Evolutionary conservation across 2,888 invertebrate species (phyloP).

Genomic region (Drosophila algonquin): DNA sequence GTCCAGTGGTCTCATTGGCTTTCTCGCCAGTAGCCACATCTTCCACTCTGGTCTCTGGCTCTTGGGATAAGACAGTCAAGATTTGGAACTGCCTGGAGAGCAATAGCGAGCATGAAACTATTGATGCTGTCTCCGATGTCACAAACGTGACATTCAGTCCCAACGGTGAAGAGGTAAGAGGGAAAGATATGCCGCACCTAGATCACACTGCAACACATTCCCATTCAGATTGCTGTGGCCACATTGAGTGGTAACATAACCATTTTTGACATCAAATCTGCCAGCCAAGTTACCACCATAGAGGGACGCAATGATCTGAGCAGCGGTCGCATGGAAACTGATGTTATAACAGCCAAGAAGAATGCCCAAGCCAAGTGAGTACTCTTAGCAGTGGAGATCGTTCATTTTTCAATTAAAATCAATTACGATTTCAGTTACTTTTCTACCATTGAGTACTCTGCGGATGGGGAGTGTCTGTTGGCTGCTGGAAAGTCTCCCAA

Average conservation of each 20-base stretch:
- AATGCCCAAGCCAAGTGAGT: constrained; percentile 93
- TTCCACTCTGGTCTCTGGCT: constrained; percentile 92
- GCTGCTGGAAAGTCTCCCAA: constrained; percentile 97
- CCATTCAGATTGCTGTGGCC: constrained; percentile 91
- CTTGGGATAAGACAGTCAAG: constrained; percentile 97
- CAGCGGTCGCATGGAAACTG: constrained; percentile 91
- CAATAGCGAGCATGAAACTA: constrained; percentile 91
- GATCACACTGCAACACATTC: background rate
- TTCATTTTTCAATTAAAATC: background rate
- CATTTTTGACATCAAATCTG: constrained; percentile 90
- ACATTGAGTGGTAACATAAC: constrained; percentile 94
- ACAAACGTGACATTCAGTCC: constrained; percentile 94
- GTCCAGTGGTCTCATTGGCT: constrained; percentile 92
- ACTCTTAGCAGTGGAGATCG: background rate
- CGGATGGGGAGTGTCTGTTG: constrained; percentile 94
- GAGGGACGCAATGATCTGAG: constrained; percentile 96
- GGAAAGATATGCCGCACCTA: accelerated
- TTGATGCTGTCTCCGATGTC: constrained; percentile 91
- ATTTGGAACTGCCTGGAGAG: constrained; percentile 96
- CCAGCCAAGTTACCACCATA: constrained; percentile 90
- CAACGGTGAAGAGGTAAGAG: constrained; percentile 91
- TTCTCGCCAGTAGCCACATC: constrained; percentile 91
- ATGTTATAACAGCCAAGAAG: constrained; percentile 94
- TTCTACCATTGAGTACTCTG: constrained; percentile 95
- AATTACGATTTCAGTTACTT: constrained; percentile 89